These are phyloP conservation scores for Vanacampus margaritifer DNA, from an alignment of 2,113 vertebrate species.

Conservation along the genomic window DNA sequence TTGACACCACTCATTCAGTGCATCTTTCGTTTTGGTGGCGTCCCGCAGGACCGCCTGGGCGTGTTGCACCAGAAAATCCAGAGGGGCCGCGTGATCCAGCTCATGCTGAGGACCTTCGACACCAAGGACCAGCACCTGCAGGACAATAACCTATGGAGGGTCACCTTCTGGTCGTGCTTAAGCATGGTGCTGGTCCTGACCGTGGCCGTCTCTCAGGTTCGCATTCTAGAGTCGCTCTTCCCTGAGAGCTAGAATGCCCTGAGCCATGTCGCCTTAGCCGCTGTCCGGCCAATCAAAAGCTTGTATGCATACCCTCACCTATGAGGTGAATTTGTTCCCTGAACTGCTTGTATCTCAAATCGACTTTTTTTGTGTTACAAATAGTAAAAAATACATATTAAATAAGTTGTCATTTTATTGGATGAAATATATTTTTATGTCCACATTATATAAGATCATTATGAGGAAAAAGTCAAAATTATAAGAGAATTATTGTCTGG, in stretches of 20 bases:
- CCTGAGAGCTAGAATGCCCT: conserved; percentile 42
- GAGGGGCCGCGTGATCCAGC: conserved; percentile 75
- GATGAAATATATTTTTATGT: not conserved
- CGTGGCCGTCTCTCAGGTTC: conserved; percentile 76
- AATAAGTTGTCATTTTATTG: not conserved
- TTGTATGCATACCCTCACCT: no score
- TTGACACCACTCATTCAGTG: no score
- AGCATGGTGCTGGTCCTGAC: conserved; percentile 75
- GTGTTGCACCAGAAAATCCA: conserved; percentile 72
- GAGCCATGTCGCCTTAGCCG: not conserved
- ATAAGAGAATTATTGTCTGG: no score
- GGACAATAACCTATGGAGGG: conserved; percentile 80
- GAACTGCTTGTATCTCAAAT: not conserved
- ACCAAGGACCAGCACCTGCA: conserved; percentile 81
- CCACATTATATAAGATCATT: no score
- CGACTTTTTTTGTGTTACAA: not conserved
- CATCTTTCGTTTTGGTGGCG: no score
- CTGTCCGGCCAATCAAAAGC: not conserved
- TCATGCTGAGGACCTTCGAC: conserved; percentile 74
- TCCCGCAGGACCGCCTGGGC: conserved; percentile 73
- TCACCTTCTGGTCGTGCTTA: conserved; percentile 83
- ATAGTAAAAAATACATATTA: no score
- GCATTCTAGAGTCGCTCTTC: conserved; percentile 79
- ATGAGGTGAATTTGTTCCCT: not conserved
- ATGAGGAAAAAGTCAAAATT: no score